phyloP scores from a whole-genome alignment of 1,140 invertebrate genomes.

The Lithobius niger region DNA sequence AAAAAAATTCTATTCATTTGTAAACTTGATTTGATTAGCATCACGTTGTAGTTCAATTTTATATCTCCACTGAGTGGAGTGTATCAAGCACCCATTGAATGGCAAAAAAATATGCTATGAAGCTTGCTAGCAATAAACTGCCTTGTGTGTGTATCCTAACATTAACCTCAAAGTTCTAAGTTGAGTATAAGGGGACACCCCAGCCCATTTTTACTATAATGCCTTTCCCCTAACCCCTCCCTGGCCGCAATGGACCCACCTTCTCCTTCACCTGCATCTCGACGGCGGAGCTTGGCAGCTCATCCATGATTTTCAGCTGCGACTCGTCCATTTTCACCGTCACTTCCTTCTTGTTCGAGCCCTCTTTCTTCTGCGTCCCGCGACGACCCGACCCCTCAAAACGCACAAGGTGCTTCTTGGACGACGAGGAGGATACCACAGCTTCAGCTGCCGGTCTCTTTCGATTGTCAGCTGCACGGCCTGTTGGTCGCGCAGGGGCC shows the following conservation, averaged over 20 bases:
- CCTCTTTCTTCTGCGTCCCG: slow-evolving; percentile 6
- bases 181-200: no score
- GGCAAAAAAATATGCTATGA: no score
- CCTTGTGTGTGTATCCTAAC: no score
- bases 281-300: slow-evolving; percentile 80
- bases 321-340: slow-evolving; percentile 58
- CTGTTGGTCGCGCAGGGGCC: no score
- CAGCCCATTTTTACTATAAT: background rate
- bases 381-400: slow-evolving; percentile 2
- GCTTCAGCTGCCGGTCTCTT: background rate
- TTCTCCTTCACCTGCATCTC: slow-evolving; percentile 94
- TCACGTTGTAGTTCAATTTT: no score
- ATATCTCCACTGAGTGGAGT: no score
- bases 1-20: no score
- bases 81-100: no score
- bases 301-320: slow-evolving; percentile 63
- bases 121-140: no score
- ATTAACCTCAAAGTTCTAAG: no score
- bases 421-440: background rate
- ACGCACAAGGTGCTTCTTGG: slow-evolving; percentile 9
- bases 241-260: slow-evolving; percentile 48
- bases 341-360: slow-evolving; percentile 33
- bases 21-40: no score
- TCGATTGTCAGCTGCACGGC: slow-evolving; percentile 7
- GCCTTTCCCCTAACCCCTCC: background rate